phyloP scores from a whole-genome alignment of 1,140 invertebrate species.

The Tribolium madens region DNA sequence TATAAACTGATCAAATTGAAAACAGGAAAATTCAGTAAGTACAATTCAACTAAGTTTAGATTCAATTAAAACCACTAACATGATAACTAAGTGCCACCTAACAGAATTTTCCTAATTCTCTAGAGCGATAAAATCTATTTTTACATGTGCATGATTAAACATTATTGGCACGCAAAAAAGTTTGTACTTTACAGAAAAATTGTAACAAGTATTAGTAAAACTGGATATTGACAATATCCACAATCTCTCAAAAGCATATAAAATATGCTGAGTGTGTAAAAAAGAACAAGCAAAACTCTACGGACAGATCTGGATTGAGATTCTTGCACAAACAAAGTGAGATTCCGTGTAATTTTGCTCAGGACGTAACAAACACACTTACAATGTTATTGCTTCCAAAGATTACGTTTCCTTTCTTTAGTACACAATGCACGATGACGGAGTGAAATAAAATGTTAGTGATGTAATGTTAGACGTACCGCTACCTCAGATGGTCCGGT shows the following conservation, averaged over 20 bases:
- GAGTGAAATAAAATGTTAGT: slow-evolving; percentile 51
- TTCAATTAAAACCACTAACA: neutral
- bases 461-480: slow-evolving; percentile 58
- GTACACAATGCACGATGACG: slow-evolving; percentile 51
- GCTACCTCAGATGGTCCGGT: slow-evolving; percentile 57
- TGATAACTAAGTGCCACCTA: slow-evolving; percentile 13
- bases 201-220: slow-evolving; percentile 50
- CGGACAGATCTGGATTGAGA: slow-evolving; percentile 33
- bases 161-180: slow-evolving; percentile 49
- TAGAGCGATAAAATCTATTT: too few relatives aligned
- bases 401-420: slow-evolving; percentile 44
- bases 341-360: slow-evolving; percentile 40
- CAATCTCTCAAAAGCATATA: neutral
- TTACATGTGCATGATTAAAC: slow-evolving; percentile 42
- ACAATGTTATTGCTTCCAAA: slow-evolving; percentile 38
- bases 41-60: slow-evolving; percentile 33
- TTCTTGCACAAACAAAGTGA: neutral
- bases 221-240: slow-evolving; percentile 23
- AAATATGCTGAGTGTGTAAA: slow-evolving; percentile 21
- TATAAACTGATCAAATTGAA: slow-evolving; percentile 6
- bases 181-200: slow-evolving; percentile 54
- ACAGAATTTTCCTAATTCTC: slow-evolving; percentile 31
- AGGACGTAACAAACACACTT: slow-evolving; percentile 29
- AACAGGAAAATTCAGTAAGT: slow-evolving; percentile 52
- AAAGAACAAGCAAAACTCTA: slow-evolving; percentile 39